Evolutionary conservation across 2,888 invertebrate genomes (phyloP).

Genomic region (Priocnemis perturbator): DNA sequence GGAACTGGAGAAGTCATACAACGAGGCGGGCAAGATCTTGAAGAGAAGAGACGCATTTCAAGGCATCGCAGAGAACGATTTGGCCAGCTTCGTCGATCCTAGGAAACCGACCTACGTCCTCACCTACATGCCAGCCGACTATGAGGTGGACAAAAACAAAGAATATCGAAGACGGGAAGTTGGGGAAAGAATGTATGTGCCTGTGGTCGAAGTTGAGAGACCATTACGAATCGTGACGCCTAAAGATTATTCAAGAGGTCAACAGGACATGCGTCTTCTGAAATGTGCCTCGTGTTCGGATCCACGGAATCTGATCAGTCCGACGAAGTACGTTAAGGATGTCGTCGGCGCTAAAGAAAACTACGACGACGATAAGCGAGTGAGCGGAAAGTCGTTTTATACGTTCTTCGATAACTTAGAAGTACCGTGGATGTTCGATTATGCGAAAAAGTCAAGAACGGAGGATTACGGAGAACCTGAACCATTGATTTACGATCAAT

Average conservation of each 20-base stretch:
- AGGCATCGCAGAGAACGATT: slow-evolving; percentile 36
- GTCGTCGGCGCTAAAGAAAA: background rate
- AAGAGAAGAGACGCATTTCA: slow-evolving; percentile 47
- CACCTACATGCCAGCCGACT: slow-evolving; percentile 32
- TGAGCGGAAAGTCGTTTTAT: slow-evolving; percentile 33
- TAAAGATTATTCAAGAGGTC: slow-evolving; percentile 1
- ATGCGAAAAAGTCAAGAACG: slow-evolving; percentile 2
- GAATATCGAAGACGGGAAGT: background rate
- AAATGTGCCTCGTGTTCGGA: background rate
- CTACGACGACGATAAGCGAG: background rate
- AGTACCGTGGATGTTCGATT: slow-evolving; percentile 31
- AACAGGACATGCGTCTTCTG: background rate
- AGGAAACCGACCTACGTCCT: slow-evolving; percentile 45
- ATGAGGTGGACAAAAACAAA: slow-evolving; percentile 9
- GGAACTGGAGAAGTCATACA: slow-evolving; percentile 30
- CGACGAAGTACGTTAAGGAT: background rate
- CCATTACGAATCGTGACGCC: slow-evolving; percentile 23
- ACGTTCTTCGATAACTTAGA: slow-evolving; percentile 46
- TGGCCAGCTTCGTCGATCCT: slow-evolving; percentile 37
- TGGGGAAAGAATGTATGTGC: slow-evolving; percentile 27
- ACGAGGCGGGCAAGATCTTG: slow-evolving; percentile 35
- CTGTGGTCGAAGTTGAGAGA: slow-evolving; percentile 38
- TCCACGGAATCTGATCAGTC: background rate
- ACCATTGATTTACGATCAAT: background rate
- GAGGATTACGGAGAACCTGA: background rate